Evolutionary conservation across 1,140 invertebrate species (phyloP).

Genomic region (Zaprionus camerounensis): DNA sequence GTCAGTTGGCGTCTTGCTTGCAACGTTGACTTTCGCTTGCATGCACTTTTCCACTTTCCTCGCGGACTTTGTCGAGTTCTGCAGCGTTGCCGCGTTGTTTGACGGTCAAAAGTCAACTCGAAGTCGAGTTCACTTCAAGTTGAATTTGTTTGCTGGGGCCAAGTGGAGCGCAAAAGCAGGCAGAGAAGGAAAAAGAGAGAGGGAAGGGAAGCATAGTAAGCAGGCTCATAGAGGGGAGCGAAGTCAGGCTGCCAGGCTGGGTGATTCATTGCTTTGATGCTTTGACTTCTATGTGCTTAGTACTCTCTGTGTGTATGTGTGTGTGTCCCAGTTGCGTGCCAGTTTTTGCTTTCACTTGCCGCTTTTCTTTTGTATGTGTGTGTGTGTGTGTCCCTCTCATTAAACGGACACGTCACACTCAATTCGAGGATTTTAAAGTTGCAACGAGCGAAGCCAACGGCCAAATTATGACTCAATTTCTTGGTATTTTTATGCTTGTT

Average conservation of each 20-base stretch:
- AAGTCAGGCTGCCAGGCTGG: conserved; percentile 18
- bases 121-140: conserved; percentile 82
- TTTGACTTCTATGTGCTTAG: conserved; percentile 77
- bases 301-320: neutral
- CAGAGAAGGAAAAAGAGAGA: neutral
- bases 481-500: conserved; percentile 75
- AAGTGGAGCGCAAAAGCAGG: conserved; percentile 42
- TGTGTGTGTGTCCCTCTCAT: conserved; percentile 33
- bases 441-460: conserved; percentile 19
- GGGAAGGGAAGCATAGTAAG: neutral
- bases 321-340: conserved; percentile 55
- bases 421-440: conserved; percentile 50
- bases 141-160: conserved; percentile 77
- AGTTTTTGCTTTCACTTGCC: conserved; percentile 68
- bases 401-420: conserved; percentile 40
- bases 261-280: conserved; percentile 81
- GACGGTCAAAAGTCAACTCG: conserved; percentile 82
- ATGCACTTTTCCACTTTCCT: conserved; percentile 77
- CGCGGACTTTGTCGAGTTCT: conserved; percentile 33
- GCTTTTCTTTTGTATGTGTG: neutral
- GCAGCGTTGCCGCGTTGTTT: conserved; percentile 53
- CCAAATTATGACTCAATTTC: conserved; percentile 76
- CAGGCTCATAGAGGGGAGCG: neutral
- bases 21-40: conserved; percentile 74
- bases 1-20: conserved; percentile 71